phyloP scores from a whole-genome alignment of 2,113 vertebrate species.

The Barbus barbus region DNA sequence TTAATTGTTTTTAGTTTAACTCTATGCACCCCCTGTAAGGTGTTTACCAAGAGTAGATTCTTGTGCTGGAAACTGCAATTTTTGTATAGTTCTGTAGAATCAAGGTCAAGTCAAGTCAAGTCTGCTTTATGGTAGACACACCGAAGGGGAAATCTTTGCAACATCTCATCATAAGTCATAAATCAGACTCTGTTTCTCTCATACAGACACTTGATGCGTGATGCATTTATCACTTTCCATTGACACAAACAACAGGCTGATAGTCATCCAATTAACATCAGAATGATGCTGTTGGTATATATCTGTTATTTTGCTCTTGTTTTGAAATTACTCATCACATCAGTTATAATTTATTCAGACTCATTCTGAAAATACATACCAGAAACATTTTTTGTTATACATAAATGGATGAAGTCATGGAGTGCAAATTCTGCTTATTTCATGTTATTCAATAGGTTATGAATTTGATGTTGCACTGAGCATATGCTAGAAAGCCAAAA shows the following conservation, averaged over 20 bases:
- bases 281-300: not conserved
- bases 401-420: not conserved
- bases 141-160: not conserved
- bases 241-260: not conserved
- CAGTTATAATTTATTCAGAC: not conserved
- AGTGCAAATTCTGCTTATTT: not conserved
- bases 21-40: not conserved
- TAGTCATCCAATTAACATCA: constrained; percentile 3
- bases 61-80: not conserved
- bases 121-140: not conserved
- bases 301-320: constrained; percentile 4
- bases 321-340: not conserved
- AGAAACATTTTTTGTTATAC: not conserved
- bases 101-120: no score
- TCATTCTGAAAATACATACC: not conserved
- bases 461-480: not conserved
- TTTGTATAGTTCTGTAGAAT: not conserved
- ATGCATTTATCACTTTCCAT: not conserved
- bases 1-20: not conserved
- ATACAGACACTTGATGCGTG: not conserved
- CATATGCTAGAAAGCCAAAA: constrained; percentile 40
- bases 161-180: not conserved
- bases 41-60: not conserved
- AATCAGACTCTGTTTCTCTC: not conserved
- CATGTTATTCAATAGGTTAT: not conserved